Evolutionary conservation across 1,140 invertebrate genomes (phyloP).

Genomic region (Pseudomyrmex sp.): DNA sequence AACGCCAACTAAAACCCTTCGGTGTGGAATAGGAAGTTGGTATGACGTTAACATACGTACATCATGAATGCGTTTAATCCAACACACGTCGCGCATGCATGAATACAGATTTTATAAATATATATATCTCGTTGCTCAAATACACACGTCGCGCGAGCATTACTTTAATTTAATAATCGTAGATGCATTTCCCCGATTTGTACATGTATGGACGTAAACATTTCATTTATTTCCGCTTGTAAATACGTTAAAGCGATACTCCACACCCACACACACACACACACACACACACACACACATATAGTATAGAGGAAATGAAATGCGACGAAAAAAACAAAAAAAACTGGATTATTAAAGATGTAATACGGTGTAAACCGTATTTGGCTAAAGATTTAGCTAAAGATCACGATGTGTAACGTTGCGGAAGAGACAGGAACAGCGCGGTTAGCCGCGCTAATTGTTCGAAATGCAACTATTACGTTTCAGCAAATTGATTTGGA

Average conservation of each 20-base stretch:
- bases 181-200: neutral
- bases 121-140: neutral
- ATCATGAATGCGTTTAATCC: neutral
- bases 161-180: neutral
- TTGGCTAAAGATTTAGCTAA: neutral
- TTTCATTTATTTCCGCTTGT: neutral
- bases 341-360: neutral
- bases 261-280: neutral
- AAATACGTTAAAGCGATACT: neutral
- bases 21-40: neutral
- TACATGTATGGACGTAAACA: neutral
- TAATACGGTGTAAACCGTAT: neutral
- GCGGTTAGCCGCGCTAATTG: slow-evolving; percentile 3
- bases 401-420: neutral
- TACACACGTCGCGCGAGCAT: neutral
- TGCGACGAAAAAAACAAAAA: neutral
- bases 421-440: neutral
- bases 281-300: neutral
- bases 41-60: neutral
- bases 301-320: neutral
- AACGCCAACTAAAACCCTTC: neutral
- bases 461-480: slow-evolving; percentile 38
- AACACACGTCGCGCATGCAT: neutral
- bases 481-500: slow-evolving; percentile 29
- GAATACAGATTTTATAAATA: slow-evolving; percentile 6